Evolutionary conservation across 2,113 vertebrate species (phyloP).

Genomic region (Chrysochloris asiatica): DNA sequence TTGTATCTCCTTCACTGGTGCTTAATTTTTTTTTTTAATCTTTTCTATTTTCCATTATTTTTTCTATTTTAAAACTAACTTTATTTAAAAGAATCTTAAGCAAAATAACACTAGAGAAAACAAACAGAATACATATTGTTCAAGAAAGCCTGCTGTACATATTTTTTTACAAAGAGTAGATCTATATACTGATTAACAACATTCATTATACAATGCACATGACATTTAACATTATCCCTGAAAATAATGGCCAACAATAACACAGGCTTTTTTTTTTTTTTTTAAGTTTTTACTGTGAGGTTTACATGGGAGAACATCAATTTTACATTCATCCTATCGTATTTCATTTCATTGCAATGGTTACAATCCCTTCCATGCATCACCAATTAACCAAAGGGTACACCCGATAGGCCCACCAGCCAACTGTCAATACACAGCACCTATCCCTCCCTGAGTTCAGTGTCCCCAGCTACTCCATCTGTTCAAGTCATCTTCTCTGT

Average conservation of each 20-base stretch:
- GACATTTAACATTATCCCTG: conserved; percentile 72
- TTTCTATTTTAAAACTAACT: conserved; percentile 80
- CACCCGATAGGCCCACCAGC: too few relatives aligned
- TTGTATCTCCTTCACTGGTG: neutral
- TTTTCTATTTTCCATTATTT: too few relatives aligned
- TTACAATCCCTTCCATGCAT: too few relatives aligned
- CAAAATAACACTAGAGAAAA: conserved; percentile 77
- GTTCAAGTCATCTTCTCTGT: too few relatives aligned
- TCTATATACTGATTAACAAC: conserved; percentile 71
- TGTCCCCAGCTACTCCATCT: too few relatives aligned
- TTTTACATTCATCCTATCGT: too few relatives aligned
- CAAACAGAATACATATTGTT: conserved; percentile 76
- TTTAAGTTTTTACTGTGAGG: too few relatives aligned
- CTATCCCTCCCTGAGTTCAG: too few relatives aligned
- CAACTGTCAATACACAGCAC: too few relatives aligned
- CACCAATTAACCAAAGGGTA: too few relatives aligned
- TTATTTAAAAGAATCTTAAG: conserved; percentile 84
- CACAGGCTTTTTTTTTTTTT: conserved; percentile 67
- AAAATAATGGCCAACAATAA: conserved; percentile 57
- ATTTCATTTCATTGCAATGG: too few relatives aligned
- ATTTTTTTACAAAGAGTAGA: conserved; percentile 62
- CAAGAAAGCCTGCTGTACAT: conserved; percentile 81
- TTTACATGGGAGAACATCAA: too few relatives aligned
- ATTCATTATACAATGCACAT: conserved; percentile 71
- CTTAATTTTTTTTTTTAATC: neutral